Conservation (phyloP, 2,113 vertebrate species). For the Festucalex cinctus region DNA sequence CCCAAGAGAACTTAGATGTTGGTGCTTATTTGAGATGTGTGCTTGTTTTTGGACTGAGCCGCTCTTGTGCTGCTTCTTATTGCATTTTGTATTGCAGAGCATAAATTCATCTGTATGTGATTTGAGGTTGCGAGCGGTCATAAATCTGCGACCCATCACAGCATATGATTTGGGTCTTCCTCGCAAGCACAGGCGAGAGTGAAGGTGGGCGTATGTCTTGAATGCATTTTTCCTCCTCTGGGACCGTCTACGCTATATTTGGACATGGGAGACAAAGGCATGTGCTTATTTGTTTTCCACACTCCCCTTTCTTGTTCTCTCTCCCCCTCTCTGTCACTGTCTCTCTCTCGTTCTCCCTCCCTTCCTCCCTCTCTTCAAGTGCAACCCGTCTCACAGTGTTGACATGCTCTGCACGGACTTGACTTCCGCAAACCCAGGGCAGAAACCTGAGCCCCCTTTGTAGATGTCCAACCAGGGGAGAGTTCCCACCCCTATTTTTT, state of each 20-base stretch:
- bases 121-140: background rate
- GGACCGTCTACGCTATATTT: slow-evolving; percentile 51
- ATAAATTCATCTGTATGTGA: slow-evolving; percentile 2
- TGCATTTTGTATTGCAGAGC: background rate
- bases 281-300: slow-evolving; percentile 55
- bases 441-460: slow-evolving; percentile 38
- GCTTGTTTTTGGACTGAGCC: background rate
- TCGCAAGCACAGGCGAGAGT: slow-evolving; percentile 9
- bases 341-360: background rate
- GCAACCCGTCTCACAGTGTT: slow-evolving; percentile 52
- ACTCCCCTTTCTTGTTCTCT: slow-evolving; percentile 5
- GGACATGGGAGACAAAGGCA: slow-evolving; percentile 37
- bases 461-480: slow-evolving; percentile 52
- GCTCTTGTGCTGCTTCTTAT: background rate
- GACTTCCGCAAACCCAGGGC: slow-evolving; percentile 59
- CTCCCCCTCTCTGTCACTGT: background rate
- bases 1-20: background rate
- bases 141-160: slow-evolving; percentile 5
- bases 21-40: background rate
- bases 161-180: slow-evolving; percentile 10
- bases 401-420: slow-evolving; percentile 57
- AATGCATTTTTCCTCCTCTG: slow-evolving; percentile 24
- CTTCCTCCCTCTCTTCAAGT: background rate
- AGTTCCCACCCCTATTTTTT: slow-evolving; percentile 33
- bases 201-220: slow-evolving; percentile 7